These are phyloP conservation scores for Malacoctenus gilli DNA, from an alignment of 2,797 vertebrate species.

Conservation along the genomic window DNA sequence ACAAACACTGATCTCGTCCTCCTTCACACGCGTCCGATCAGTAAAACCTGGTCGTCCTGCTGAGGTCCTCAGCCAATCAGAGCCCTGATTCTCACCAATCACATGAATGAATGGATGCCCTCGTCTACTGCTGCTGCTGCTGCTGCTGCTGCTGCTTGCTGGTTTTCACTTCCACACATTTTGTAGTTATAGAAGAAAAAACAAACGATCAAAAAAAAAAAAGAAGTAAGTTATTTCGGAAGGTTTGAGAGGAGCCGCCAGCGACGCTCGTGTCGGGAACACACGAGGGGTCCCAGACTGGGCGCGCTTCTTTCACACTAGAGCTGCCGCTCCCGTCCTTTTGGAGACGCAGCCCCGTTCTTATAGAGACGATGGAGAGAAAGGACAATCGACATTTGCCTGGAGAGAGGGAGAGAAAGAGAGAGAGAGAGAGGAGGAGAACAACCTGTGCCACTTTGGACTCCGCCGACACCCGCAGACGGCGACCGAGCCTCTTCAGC, in stretches of 20 bases:
- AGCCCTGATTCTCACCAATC: conserved; percentile 69
- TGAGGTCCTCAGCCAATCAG: conserved; percentile 60
- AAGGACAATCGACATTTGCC: conserved; percentile 82
- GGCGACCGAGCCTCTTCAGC: no score
- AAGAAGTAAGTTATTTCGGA: conserved; percentile 74
- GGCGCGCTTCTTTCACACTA: conserved; percentile 87
- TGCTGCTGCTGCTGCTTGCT: conserved; percentile 87
- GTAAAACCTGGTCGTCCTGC: conserved; percentile 25
- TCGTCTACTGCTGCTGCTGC: conserved; percentile 89
- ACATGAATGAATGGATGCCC: conserved; percentile 68
- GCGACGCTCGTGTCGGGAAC: no score
- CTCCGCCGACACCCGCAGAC: no score
- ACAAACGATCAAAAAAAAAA: conserved; percentile 17
- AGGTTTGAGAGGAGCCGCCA: conserved; percentile 61
- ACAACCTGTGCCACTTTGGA: no score
- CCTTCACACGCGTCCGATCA: no score
- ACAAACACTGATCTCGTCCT: no score
- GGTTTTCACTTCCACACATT: conserved; percentile 75
- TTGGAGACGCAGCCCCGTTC: conserved; percentile 85
- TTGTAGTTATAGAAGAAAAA: conserved; percentile 66
- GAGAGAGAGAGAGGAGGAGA: no score
- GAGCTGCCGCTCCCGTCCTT: conserved; percentile 84
- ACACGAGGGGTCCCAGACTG: no score
- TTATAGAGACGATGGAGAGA: conserved; percentile 77
- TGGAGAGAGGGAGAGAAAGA: conserved; percentile 61